Percentiles rank a stretch among this genome's conserved stretches.
phyloP scores from a whole-genome alignment of 2,888 invertebrate genomes.

The Sipha maydis region DNA sequence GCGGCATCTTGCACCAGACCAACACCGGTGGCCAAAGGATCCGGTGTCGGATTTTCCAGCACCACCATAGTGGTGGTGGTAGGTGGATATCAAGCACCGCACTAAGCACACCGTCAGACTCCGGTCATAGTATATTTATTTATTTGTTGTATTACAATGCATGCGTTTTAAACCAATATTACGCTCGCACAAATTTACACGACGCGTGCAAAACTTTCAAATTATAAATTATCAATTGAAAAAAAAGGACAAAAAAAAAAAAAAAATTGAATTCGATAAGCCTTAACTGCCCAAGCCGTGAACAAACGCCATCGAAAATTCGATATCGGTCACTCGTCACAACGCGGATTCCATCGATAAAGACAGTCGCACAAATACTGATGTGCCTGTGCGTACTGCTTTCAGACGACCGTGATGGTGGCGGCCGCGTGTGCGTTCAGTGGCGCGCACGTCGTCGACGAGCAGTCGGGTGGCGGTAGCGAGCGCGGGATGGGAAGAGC shows the following conservation, averaged over 20 bases:
- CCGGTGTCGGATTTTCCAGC: conserved; percentile 71
- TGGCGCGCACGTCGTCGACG: conserved; percentile 64
- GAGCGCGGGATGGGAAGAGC: conserved; percentile 68
- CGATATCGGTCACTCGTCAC: neutral
- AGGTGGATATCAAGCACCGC: neutral
- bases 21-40: conserved; percentile 68
- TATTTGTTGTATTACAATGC: neutral
- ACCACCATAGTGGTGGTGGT: conserved; percentile 73
- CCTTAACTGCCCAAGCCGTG: neutral
- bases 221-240: neutral
- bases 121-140: neutral
- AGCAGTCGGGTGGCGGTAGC: conserved; percentile 65
- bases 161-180: too few species aligned
- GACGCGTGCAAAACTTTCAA: too few species aligned
- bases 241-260: neutral
- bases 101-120: neutral
- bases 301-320: neutral
- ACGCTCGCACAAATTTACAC: too few species aligned
- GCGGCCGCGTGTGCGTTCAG: conserved; percentile 66
- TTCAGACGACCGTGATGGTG: conserved; percentile 68
- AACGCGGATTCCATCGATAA: conserved; percentile 10
- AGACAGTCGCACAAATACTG: conserved; percentile 65
- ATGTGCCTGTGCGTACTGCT: conserved; percentile 65
- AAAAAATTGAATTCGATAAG: neutral
- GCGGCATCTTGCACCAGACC: conserved; percentile 76